Conservation (phyloP, 2,113 vertebrate genomes). For the Dicrurus megarhynchus region DNA sequence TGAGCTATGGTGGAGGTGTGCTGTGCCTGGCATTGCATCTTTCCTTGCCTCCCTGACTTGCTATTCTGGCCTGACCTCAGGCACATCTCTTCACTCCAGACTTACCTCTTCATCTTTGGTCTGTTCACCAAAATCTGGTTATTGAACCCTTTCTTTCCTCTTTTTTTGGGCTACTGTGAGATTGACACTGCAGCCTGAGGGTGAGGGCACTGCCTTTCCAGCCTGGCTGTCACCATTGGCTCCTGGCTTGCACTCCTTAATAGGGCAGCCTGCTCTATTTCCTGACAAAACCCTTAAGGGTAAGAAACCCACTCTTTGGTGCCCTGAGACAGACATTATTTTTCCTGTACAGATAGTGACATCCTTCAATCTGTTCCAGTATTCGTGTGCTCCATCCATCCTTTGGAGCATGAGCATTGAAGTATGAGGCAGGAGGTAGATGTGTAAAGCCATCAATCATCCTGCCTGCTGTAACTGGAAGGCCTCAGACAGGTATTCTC, state of each 20-base stretch:
- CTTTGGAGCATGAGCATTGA: background rate
- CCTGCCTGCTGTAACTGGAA: background rate
- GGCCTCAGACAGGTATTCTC: background rate
- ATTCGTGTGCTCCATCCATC: background rate
- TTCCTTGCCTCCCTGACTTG: background rate
- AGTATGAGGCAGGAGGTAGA: background rate
- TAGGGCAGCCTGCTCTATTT: background rate
- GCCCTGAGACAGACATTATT: background rate
- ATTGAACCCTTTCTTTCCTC: background rate
- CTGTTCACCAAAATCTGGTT: background rate
- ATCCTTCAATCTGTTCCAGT: background rate
- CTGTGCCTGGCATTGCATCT: background rate
- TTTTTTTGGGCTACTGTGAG: background rate
- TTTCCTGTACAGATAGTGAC: background rate
- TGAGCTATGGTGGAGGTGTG: background rate
- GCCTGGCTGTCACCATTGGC: background rate
- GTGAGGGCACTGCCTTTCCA: background rate
- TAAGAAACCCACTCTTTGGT: background rate
- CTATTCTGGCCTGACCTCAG: background rate
- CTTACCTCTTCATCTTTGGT: background rate
- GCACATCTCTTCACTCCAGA: background rate
- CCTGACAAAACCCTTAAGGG: background rate
- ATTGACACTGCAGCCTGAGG: background rate
- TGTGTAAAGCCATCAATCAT: background rate
- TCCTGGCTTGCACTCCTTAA: background rate